Base-by-base conservation (phyloP, 2,888 invertebrate genomes). In the Coleophora deauratella region DNA sequence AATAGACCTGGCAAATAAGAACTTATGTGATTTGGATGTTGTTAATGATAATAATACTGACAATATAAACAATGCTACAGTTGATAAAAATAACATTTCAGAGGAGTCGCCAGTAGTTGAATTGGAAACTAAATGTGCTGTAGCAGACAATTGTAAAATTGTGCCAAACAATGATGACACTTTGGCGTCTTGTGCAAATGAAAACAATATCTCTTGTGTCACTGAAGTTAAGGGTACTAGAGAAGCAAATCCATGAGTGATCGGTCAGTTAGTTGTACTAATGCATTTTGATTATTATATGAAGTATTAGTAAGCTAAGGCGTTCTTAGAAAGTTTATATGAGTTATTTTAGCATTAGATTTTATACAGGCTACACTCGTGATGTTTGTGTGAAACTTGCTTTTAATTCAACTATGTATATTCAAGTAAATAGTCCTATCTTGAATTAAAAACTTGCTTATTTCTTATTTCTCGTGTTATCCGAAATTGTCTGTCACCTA, bases 1-100 rank as follows among this genome's bases (percentile, higher is more conserved):
- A 0, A 75, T 80, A 4, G 76, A 68, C 42, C 67, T 59, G 45
- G 71, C 74, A 0, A 76, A 78, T 44, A 72, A 77, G 1, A 72
- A 74, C 45, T 51, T 76, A 8, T 59, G 62, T 40, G 72, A 77
- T 42, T 49, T 77, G 41, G 74, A 78, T 55, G 66, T 66, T 7
- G 62, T 30, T 12, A 30, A 30, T 12, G n/a, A 30, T 10, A 12
- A 40, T 35, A 38, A 34, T 44, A 45, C 6, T 6, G 21, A 21
- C 21, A 6, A 21, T 21, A 4, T 21, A 21, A 21, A 21, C 21
- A 21, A 21, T 21, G 21, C 6, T 3, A 4, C 21, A 21, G 21
- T 21, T 21, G 21, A 4, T 4, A 21, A 21, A 21, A 21, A 3
- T 6, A 6, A 21, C 21, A 21, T 21, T 21, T 21, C 21, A 21